Base-by-base conservation (phyloP, 2,888 invertebrate species). In the Drosophila nigritarsus region DNA sequence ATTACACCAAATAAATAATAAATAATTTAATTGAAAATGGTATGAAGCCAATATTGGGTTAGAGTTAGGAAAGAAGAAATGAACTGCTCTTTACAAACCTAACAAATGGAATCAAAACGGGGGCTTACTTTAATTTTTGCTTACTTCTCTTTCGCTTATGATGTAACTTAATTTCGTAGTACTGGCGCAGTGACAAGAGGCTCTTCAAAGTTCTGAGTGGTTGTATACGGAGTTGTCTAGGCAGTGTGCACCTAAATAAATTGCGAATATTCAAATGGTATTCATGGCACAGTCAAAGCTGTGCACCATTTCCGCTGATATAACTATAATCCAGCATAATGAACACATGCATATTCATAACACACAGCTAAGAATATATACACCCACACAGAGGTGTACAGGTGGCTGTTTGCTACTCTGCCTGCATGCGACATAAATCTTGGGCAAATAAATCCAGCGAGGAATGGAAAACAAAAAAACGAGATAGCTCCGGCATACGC, bases 261-360 rank as follows among this genome's bases (percentile, higher is more conserved):
- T 59, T 66, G 64, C 65, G 72, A 60, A 51, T 81, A 88, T 86
- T 86, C 70, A 86, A 86, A 80, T 83, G 64, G 75, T 78, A 83
- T 88, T 86, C 83, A 72, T 73, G 66, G 64, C 67, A 67, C 55
- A 75, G 75, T 59, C 83, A 80, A 88, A 86, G 85, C 81, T 81
- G 75, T 73, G 82, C 83, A 72, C 81, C 83, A 78, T 86, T 84
- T 89, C 89, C 87, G 87, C 68, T 76, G 78, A 77, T 75, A 82
- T 82, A 80, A 87, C 87, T 89, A 87, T 78, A 82, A 78, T 74
- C 73, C 67, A 66, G 30, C 74, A 71, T 86, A 87, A 86, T 89
- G 85, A 89, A 86, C 87, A 74, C 84, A 88, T 87, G 87, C 86
- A 86, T 89, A 86, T 86, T 89, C 87, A 86, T 87, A 84, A 75